Evolutionary conservation across 2,888 invertebrate genomes (phyloP).

Genomic region (Sinotaia quadrata): DNA sequence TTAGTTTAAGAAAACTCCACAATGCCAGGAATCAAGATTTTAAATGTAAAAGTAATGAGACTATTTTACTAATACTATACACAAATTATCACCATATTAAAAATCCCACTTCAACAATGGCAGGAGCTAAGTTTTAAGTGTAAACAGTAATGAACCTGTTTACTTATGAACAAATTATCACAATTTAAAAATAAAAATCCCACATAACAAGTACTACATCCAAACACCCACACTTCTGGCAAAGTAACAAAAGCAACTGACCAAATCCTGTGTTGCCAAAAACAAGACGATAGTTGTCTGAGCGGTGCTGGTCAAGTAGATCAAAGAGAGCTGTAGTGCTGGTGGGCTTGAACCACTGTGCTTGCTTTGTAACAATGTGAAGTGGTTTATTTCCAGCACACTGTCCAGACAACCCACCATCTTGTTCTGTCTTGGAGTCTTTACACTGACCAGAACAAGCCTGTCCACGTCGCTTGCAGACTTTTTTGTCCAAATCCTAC

Average conservation of each 20-base stretch:
- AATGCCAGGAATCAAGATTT: no score
- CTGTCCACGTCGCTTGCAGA: constrained; percentile 49
- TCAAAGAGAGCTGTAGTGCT: constrained; percentile 45
- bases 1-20: no score
- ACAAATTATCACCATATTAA: no score
- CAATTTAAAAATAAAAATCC: constrained; percentile 13
- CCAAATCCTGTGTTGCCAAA: constrained; percentile 81
- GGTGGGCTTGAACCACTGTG: constrained; percentile 55
- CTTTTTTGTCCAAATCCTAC: constrained; percentile 49
- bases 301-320: constrained; percentile 41
- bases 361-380: constrained; percentile 46
- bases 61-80: no score
- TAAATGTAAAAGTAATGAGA: no score
- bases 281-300: constrained; percentile 74
- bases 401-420: neutral
- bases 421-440: neutral
- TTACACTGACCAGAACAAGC: constrained; percentile 47
- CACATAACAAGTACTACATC: no score
- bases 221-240: no score
- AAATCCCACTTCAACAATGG: no score
- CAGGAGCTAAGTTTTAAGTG: no score
- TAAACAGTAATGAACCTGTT: no score
- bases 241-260: no score
- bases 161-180: no score
- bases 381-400: constrained; percentile 33